Conservation (phyloP, 2,797 vertebrate genomes). For the Erithacus rubecula region DNA sequence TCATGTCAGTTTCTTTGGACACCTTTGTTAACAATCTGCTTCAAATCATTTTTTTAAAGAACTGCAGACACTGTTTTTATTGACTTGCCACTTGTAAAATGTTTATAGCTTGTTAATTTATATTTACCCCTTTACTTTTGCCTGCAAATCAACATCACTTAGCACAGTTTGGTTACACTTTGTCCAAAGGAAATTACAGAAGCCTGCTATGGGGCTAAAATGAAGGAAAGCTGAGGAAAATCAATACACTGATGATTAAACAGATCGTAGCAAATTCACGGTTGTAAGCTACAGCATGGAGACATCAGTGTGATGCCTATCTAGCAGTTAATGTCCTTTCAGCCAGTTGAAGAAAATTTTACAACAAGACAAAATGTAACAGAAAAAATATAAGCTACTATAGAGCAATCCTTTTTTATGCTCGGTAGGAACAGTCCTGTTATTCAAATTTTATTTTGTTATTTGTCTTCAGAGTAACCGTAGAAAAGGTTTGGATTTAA, state of each 20-base stretch:
- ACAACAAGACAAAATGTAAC: slow-evolving; percentile 70
- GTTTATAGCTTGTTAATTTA: slow-evolving; percentile 88
- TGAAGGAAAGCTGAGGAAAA: slow-evolving; percentile 86
- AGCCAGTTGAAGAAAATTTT: slow-evolving; percentile 76
- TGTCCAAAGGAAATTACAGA: slow-evolving; percentile 87
- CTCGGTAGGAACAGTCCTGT: not conserved
- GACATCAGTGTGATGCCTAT: slow-evolving; percentile 82
- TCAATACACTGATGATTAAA: slow-evolving; percentile 91
- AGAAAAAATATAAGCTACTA: slow-evolving; percentile 64
- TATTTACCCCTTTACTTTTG: slow-evolving; percentile 89
- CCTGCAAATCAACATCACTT: slow-evolving; percentile 88
- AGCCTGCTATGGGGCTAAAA: slow-evolving; percentile 85
- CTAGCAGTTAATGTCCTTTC: slow-evolving; percentile 80
- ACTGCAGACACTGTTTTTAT: slow-evolving; percentile 85
- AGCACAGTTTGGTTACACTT: slow-evolving; percentile 89
- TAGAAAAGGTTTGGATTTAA: slow-evolving; percentile 19
- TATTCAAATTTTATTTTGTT: slow-evolving; percentile 58
- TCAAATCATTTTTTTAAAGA: slow-evolving; percentile 81
- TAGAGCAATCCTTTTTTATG: slow-evolving; percentile 31
- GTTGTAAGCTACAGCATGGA: slow-evolving; percentile 84
- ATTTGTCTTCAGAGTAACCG: slow-evolving; percentile 23
- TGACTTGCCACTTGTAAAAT: slow-evolving; percentile 86
- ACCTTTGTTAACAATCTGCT: slow-evolving; percentile 84
- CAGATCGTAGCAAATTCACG: slow-evolving; percentile 92
- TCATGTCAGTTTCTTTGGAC: slow-evolving; percentile 83